Base-by-base conservation (phyloP, 2,888 invertebrate genomes). In the Muschampia plurimacula region DNA sequence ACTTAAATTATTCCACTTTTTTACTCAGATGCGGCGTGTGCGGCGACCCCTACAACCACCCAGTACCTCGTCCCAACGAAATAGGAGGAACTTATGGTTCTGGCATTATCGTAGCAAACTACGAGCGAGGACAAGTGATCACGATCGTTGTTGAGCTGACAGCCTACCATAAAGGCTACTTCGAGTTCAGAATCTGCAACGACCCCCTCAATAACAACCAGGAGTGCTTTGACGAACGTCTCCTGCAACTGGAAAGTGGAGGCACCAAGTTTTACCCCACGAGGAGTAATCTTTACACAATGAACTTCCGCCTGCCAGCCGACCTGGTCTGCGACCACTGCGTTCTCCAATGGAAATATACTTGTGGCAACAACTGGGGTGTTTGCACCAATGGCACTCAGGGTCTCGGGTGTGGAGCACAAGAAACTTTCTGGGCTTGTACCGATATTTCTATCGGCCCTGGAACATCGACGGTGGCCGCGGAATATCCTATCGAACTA, bases 291-390 rank as follows among this genome's bases (percentile, higher is more conserved):
- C 95, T 95, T 65, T 97, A 97, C 83, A 96, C 96, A 76, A 95
- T 96, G 59, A 95, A 95, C 67, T 96, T 96, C 76, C 93, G 95
- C 70, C 89, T 97, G 0, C 96, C 95, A 0, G 55, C 87, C 49
- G 96, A 95, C 13, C 81, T 97, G 6, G 95, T 95, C 10, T 98
- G 98, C 82, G 94, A 95, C 0, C 97, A 97, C 82, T 98, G 98
- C 82, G 96, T 98, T 0, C 91, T 98, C 0, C 98, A 98, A 82
- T 98, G 98, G 98, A 95, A 96, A 78, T 98, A 98, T 83, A 95
- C 96, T 7, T 97, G 98, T 57, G 98, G 97, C 0, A 97, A 97
- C 83, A 97, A 97, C 84, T 97, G 97, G 97, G 97, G 97, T 0
- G 92, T 89, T 36, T 97, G 97, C 80, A 88, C 88, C 0, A 95